Percentiles rank a stretch among this genome's conserved stretches.
Conservation (phyloP, 1,140 invertebrate genomes). For the Apolygus lucorum region DNA sequence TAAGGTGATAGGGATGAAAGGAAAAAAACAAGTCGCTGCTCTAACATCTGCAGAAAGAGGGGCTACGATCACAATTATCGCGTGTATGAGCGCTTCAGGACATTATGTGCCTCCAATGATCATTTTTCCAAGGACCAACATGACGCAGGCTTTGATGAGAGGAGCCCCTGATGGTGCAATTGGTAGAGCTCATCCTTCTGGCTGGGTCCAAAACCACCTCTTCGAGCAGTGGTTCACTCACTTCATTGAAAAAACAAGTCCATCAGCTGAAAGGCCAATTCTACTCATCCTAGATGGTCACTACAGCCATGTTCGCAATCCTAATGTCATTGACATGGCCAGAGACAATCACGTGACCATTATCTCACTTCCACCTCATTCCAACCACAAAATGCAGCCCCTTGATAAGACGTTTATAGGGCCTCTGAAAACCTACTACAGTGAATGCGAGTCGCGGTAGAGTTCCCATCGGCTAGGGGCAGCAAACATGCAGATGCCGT, state of each 20-base stretch:
- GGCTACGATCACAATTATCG: too few relatives aligned
- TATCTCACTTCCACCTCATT: not conserved
- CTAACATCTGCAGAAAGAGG: too few relatives aligned
- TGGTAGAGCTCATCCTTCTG: not conserved
- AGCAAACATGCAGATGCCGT: not conserved
- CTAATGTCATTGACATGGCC: not conserved
- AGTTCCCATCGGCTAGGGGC: not conserved
- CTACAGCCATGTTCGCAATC: not conserved
- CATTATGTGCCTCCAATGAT: too few relatives aligned
- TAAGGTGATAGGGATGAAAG: too few relatives aligned
- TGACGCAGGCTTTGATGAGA: not conserved
- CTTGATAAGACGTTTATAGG: not conserved
- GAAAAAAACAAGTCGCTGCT: too few relatives aligned
- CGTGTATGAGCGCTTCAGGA: too few relatives aligned
- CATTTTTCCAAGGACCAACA: too few relatives aligned
- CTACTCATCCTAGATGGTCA: not conserved
- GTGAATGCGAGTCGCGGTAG: not conserved
- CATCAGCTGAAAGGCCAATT: not conserved
- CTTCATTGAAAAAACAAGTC: not conserved
- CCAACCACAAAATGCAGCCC: not conserved
- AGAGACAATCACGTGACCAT: not conserved
- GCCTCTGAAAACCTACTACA: not conserved
- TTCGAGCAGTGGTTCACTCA: not conserved
- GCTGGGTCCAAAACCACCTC: not conserved
- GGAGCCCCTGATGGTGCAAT: not conserved